These are phyloP conservation scores for Hydrotaea cyrtoneurina DNA, from an alignment of 2,888 invertebrate genomes.

Conservation along the genomic window DNA sequence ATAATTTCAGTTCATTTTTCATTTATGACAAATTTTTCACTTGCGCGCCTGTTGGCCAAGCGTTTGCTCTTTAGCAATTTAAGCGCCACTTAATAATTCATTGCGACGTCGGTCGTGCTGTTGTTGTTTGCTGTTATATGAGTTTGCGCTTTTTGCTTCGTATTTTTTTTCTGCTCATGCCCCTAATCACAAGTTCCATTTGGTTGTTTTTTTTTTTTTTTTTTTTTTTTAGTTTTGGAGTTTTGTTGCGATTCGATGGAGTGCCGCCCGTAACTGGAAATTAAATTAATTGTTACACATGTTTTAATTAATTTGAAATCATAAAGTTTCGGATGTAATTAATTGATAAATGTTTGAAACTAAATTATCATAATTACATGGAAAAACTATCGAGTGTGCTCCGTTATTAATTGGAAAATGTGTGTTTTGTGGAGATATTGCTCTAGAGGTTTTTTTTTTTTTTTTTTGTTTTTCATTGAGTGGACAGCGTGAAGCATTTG, in stretches of 20 bases:
- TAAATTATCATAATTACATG: conserved; percentile 50
- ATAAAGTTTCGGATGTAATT: conserved; percentile 30
- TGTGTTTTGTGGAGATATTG: too few relatives aligned
- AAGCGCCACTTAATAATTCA: conserved; percentile 40
- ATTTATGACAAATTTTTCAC: conserved; percentile 62
- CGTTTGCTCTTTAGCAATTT: conserved; percentile 4
- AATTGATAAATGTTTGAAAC: conserved; percentile 24
- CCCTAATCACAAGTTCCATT: background rate
- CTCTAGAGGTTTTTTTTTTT: too few relatives aligned
- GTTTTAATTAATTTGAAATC: conserved; percentile 34
- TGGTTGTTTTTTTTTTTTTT: background rate
- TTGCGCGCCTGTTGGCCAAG: conserved; percentile 28
- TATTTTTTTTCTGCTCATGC: background rate
- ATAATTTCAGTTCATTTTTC: conserved; percentile 46
- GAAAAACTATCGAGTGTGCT: conserved; percentile 48
- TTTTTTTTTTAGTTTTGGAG: background rate
- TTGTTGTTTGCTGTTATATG: background rate
- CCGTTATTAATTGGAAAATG: conserved; percentile 8
- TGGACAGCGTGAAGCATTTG: too few relatives aligned
- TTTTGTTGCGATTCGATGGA: background rate
- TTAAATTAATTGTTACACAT: conserved; percentile 38
- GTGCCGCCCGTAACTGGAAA: conserved; percentile 21
- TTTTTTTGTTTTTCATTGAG: too few relatives aligned
- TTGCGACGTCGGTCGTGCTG: background rate
- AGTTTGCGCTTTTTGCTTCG: background rate